phyloP scores from a whole-genome alignment of 2,113 vertebrate genomes.

The Hipposideros armiger region DNA sequence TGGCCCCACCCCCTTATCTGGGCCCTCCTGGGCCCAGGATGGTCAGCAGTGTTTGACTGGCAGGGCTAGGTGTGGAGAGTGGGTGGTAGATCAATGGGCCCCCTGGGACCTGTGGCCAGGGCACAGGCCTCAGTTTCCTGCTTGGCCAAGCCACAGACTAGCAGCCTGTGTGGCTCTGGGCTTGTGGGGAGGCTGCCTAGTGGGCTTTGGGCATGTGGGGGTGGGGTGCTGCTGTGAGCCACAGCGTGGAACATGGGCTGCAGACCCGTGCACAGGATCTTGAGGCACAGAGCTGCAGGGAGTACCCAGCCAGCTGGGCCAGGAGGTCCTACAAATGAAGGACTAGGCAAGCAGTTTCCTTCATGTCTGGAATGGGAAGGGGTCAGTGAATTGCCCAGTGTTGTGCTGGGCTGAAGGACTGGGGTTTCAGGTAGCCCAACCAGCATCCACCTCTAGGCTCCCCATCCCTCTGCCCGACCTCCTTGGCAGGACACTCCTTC shows the following conservation, averaged over 20 bases:
- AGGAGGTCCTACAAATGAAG: background rate
- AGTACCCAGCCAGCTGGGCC: background rate
- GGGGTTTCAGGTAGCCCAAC: background rate
- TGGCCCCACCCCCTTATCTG: background rate
- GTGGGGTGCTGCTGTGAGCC: background rate
- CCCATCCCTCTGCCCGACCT: background rate
- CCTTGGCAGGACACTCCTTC: background rate
- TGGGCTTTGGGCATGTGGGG: background rate
- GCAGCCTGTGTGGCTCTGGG: background rate
- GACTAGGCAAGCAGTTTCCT: background rate
- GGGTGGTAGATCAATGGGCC: accelerated
- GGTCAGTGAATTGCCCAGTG: accelerated
- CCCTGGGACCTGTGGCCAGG: background rate
- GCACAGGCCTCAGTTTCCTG: background rate
- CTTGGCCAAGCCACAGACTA: background rate
- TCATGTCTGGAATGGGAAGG: background rate
- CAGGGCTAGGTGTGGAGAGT: background rate
- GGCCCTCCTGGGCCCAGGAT: background rate
- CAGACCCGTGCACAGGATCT: background rate
- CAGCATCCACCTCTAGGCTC: background rate
- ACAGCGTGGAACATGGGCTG: background rate
- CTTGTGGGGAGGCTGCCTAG: background rate
- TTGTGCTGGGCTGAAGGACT: background rate
- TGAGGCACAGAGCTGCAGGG: background rate
- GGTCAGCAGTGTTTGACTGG: background rate